Base-by-base conservation (phyloP, 2,888 invertebrate genomes). In the Coleophora deauratella region DNA sequence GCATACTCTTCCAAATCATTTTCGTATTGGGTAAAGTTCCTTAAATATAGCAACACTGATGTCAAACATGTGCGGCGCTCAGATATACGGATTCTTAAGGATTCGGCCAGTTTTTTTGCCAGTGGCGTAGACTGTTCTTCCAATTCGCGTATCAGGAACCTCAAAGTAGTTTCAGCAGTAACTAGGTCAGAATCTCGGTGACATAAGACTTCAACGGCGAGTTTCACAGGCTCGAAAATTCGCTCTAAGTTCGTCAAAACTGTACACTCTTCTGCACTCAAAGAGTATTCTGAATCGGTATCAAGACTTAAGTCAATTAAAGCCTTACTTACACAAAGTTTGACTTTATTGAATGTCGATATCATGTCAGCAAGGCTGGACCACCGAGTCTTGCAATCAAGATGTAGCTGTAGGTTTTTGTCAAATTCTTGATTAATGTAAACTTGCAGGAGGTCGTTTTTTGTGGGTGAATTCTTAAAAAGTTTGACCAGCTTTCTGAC, bases 81-180 rank as follows among this genome's bases (percentile, higher is more conserved):
- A 40, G 27, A n/a, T 34, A 43, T 47, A n/a, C 43, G 46, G n/a
- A 38, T 45, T 43, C 46, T 45, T 37, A 49, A 44, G 38, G 40
- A 43, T 6, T 9, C 40, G 27, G 45, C 38, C 13, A 49, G 46
- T 37, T 49, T 49, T 46, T 40, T 30, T 41, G 46, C 42, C 44
- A 46, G 14, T 46, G 48, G 44, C 10, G 48, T 48, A 27, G 40
- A 38, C 27, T 40, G 44, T 32, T 46, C 46, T 44, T 50, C 48
- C 38, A 52, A 35, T 42, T 51, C 44, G 15, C 44, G 46, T 38
- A 52, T 45, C 49, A 52, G 41, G 28, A 52, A 52, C 33, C 47
- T 40, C 10, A 50, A 31, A 13, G 46, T 48, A 11, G 35, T 40
- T 40, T 51, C 45, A 38, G 51, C 53, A 34, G 27, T 50, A 43